Evolutionary conservation across 2,113 vertebrate species (phyloP), one percentile per base, ranked within the genome.

Genomic region (Podocnemis expansa): DNA sequence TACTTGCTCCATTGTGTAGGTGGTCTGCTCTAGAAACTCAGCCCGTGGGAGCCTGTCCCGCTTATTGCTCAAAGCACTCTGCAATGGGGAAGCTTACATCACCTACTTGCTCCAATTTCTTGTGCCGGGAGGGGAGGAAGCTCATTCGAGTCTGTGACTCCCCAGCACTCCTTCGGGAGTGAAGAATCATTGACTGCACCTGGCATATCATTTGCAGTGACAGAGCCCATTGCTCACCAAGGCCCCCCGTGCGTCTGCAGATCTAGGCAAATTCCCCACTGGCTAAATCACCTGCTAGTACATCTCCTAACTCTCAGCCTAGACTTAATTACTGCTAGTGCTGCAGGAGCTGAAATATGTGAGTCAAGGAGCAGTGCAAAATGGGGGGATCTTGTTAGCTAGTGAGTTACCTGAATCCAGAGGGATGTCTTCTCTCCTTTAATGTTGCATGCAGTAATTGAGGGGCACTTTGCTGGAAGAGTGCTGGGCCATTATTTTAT

Each of bases 281-380:
- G 29, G 91, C 78, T 89, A 82, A 83, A 89, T 84, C 88, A 83
- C 83, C 70, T 92, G 79, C 95, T 45, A 93, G 45, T 3, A 91
- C 75, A 0, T 70, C 95, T 95, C 93, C 92, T 55, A 91, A 86
- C 94, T 95, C 10, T 0, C 80, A 91, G 87, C 82, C 88, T 93
- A 96, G 96, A 60, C 54, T 95, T 93, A 96, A 97, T 97, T 93
- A 92, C 96, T 95, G 96, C 92, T 85, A 93, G 93, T 90, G 67
- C 80, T 29, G 92, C 22, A 13, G 93, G 95, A 95, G 94, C 94
- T 96, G 97, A 49, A 45, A 34, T 84, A 3, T 89, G 90, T 22
- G 84, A 45, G 91, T 16, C 52, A 93, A 81, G 93, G 91, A 90
- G 93, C 24, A n/a, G 93, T 87, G 95, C 93, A 91, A 2, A 95